Conservation (phyloP, 1,140 invertebrate genomes). For the Galleria mellonella region DNA sequence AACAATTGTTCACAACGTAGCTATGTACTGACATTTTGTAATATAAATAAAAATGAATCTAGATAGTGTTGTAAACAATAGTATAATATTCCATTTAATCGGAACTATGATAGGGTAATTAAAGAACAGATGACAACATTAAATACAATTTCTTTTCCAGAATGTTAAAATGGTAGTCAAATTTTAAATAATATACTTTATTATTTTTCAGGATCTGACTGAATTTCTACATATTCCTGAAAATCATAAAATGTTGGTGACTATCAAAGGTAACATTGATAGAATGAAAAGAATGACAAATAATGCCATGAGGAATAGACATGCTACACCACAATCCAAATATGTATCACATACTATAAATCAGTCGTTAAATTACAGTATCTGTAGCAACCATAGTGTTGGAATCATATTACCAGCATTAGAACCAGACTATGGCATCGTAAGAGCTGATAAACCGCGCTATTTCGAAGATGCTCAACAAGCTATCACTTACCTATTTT, state of each 20-base stretch:
- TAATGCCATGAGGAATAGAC: slow-evolving; percentile 32
- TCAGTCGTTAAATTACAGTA: slow-evolving; percentile 36
- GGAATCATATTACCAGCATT: slow-evolving; percentile 36
- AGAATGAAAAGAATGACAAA: slow-evolving; percentile 54
- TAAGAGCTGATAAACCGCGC: slow-evolving; percentile 42
- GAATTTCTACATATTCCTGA: slow-evolving; percentile 46
- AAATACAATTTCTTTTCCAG: too few relatives aligned
- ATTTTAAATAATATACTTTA: too few relatives aligned
- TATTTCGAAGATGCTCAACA: slow-evolving; percentile 63
- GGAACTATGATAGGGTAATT: too few relatives aligned
- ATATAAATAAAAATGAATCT: too few relatives aligned
- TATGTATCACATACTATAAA: slow-evolving; percentile 25
- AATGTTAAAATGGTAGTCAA: too few relatives aligned
- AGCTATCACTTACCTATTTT: slow-evolving; percentile 59
- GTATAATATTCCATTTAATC: too few relatives aligned
- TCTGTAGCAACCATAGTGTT: slow-evolving; percentile 13
- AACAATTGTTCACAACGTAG: too few relatives aligned
- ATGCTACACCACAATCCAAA: slow-evolving; percentile 33
- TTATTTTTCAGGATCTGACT: slow-evolving; percentile 49
- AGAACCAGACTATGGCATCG: slow-evolving; percentile 63
- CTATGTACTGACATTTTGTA: too few relatives aligned
- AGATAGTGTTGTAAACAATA: too few relatives aligned
- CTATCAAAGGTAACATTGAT: slow-evolving; percentile 49
- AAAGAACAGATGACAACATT: too few relatives aligned
- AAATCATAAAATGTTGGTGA: slow-evolving; percentile 57